Conservation (phyloP, 2,113 vertebrate species). For the Chelonoidis abingdonii region DNA sequence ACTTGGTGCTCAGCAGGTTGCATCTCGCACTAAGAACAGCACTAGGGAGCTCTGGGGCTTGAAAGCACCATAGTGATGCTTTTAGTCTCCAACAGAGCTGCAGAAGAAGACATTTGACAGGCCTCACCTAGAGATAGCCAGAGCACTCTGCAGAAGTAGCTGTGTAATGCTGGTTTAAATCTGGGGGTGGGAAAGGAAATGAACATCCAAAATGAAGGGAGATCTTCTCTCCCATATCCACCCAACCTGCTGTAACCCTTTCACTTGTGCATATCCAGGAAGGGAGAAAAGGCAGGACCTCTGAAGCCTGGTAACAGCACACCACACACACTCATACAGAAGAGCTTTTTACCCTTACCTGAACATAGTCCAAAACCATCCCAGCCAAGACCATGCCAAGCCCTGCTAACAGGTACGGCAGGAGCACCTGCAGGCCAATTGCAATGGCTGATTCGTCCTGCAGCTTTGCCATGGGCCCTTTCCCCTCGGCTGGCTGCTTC, state of each 20-base stretch:
- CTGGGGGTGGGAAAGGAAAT: accelerated
- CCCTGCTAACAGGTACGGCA: slow-evolving; percentile 87
- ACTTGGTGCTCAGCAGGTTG: background rate
- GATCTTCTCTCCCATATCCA: background rate
- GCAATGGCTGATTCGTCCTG: slow-evolving; percentile 80
- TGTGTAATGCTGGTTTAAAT: background rate
- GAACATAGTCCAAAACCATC: slow-evolving; percentile 87
- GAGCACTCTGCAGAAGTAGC: background rate
- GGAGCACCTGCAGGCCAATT: slow-evolving; percentile 85
- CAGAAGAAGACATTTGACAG: background rate
- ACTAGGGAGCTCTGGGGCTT: background rate
- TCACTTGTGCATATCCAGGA: background rate
- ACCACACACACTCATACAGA: background rate
- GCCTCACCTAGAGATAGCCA: accelerated
- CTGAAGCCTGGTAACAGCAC: background rate
- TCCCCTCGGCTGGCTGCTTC: slow-evolving; percentile 74
- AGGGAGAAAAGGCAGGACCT: background rate
- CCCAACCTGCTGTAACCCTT: background rate
- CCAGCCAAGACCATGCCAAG: slow-evolving; percentile 90
- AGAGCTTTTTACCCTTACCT: slow-evolving; percentile 81
- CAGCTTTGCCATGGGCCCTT: slow-evolving; percentile 72
- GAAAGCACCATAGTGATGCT: background rate
- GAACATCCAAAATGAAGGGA: background rate
- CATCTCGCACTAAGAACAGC: background rate
- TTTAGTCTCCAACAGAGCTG: background rate